phyloP scores from a whole-genome alignment of 2,113 vertebrate species.

The Promerops cafer region DNA sequence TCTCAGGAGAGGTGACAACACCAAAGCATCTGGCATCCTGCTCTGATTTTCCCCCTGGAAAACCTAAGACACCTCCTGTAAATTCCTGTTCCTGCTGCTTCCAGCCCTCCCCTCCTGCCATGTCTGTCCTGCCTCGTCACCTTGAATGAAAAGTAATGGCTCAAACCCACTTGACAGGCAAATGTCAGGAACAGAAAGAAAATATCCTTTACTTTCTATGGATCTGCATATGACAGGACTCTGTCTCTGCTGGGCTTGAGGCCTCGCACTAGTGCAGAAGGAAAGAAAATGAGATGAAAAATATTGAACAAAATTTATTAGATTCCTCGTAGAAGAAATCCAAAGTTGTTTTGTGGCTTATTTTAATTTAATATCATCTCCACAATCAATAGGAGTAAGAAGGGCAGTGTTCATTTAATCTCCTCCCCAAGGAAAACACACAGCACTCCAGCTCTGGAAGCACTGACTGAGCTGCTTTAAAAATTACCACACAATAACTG shows the following conservation, averaged over 20 bases:
- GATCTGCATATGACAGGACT: not conserved
- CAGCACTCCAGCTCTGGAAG: not conserved
- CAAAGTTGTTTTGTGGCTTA: not conserved
- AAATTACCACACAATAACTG: not conserved
- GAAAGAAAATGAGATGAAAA: not conserved
- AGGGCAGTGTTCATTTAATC: not conserved
- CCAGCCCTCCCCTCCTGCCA: not conserved
- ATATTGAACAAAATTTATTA: not conserved
- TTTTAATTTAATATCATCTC: slow-evolving; percentile 17
- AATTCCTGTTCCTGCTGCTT: not conserved
- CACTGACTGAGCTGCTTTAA: not conserved
- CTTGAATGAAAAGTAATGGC: not conserved
- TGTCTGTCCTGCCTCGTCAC: not conserved
- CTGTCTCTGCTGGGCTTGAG: not conserved
- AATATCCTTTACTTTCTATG: not conserved
- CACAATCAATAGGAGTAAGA: slow-evolving; percentile 2
- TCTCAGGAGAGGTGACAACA: not conserved
- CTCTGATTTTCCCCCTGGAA: not conserved
- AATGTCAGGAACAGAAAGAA: not conserved
- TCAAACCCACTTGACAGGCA: not conserved
- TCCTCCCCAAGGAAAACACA: not conserved
- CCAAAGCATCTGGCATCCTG: not conserved
- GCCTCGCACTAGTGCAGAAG: not conserved
- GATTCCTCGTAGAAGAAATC: not conserved
- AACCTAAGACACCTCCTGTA: not conserved